Evolutionary conservation across 2,797 vertebrate species (phyloP), one percentile per base, ranked within the genome.

Genomic region (Coracias cyanogaster): DNA sequence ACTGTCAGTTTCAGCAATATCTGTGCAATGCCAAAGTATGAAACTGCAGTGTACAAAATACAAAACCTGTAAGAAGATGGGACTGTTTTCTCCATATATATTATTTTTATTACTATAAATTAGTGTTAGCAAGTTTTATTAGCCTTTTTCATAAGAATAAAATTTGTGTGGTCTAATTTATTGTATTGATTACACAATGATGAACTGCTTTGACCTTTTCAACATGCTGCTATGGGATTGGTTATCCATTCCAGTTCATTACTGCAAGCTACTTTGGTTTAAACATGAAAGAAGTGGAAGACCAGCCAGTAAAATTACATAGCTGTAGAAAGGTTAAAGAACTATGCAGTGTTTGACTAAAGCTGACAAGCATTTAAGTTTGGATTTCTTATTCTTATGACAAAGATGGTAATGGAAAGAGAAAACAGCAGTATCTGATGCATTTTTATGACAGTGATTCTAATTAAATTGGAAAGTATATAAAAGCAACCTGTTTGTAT

Each of bases 131-230:
- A 79, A 64, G 46, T 79, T 96, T 93, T 76, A 35, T 91, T 93
- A 91, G 25, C 31, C 41, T 86, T 95, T 94, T 94, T 81, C 46
- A 70, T 41, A 31, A 76, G 48, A 85, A 85, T 80, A 92, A 88
- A 61, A 78, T 86, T 88, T 93, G 65, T 65, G 54, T 74, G 91
- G 28, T 71, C 65, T 81, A 61, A 86, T 95, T 94, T 93, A 88
- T 91, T 90, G 7, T 83, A 91, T 86, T 91, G 91, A 94, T 96
- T 94, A 60, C 48, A 66, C 51, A 88, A 60, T 90, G 80, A 95
- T 94, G 82, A 94, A 96, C 66, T 93, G 39, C 51, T 93, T 90
- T 93, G 94, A 58, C 82, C 93, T 96, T 97, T 95, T 88, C 91
- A 84, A 15, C 76, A 82, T 60, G 69, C 55, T 79, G 58, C 70